Percentiles rank a stretch among this genome's conserved stretches.
phyloP scores from a whole-genome alignment of 1,140 invertebrate species.

The Caenorhabditis brenneri region DNA sequence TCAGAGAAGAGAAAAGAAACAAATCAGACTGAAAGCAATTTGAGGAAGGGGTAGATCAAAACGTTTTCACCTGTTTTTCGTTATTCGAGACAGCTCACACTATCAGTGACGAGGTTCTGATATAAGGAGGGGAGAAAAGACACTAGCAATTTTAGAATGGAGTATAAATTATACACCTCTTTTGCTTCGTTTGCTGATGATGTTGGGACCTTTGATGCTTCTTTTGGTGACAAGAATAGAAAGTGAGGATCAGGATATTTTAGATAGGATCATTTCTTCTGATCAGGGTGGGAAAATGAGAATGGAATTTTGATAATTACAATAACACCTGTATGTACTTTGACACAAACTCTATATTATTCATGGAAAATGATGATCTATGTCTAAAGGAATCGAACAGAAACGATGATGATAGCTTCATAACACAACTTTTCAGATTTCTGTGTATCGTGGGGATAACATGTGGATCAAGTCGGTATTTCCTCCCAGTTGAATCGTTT shows the following conservation, averaged over 20 bases:
- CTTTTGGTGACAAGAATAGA: not conserved
- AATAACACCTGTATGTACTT: too few species aligned
- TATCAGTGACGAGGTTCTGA: not conserved
- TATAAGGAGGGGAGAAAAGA: not conserved
- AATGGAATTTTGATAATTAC: too few species aligned
- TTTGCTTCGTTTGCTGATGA: not conserved
- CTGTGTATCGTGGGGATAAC: too few species aligned
- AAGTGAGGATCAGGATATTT: constrained; percentile 22
- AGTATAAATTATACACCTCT: not conserved
- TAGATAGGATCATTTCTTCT: too few species aligned
- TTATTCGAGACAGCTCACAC: not conserved
- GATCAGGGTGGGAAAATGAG: too few species aligned
- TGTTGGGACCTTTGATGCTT: not conserved
- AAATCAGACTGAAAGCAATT: not conserved
- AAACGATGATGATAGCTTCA: too few species aligned
- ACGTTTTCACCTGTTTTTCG: not conserved
- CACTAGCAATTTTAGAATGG: not conserved
- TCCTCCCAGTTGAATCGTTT: too few species aligned
- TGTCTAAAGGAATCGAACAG: too few species aligned
- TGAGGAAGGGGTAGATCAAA: not conserved
- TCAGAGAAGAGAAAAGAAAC: not conserved
- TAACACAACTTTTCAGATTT: too few species aligned
- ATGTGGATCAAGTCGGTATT: too few species aligned
- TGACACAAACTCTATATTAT: too few species aligned
- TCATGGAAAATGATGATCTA: too few species aligned